Conservation (phyloP, 1,140 invertebrate species). For the Latrodectus geometricus region DNA sequence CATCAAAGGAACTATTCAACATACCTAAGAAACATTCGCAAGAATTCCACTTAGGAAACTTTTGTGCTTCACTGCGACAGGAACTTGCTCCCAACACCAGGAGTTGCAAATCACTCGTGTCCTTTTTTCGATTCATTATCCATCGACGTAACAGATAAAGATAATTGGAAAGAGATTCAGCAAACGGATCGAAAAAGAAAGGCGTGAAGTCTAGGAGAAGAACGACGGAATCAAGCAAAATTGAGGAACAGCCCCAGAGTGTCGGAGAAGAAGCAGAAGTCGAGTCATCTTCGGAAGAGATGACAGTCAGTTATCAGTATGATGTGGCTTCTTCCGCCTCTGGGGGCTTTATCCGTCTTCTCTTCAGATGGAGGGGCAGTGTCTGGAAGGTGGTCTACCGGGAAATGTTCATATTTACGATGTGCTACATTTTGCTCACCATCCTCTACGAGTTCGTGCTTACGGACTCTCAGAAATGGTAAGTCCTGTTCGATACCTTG, state of each 20-base stretch:
- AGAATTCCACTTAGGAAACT: too few relatives aligned
- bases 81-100: too few relatives aligned
- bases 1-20: too few relatives aligned
- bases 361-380: constrained; percentile 93
- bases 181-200: background rate
- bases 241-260: constrained; percentile 33
- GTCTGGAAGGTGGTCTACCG: constrained; percentile 97
- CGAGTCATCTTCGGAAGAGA: constrained; percentile 66
- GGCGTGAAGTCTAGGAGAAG: background rate
- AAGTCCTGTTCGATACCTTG: constrained; percentile 66
- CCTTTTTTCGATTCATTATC: too few relatives aligned
- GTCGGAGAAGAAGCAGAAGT: constrained; percentile 50
- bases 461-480: constrained; percentile 85
- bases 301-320: constrained; percentile 83
- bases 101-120: too few relatives aligned
- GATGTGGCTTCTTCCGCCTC: constrained; percentile 80
- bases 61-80: too few relatives aligned
- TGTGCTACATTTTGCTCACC: constrained; percentile 88
- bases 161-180: too few relatives aligned
- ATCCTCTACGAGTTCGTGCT: constrained; percentile 88
- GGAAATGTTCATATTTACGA: constrained; percentile 88
- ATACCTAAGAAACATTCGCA: too few relatives aligned
- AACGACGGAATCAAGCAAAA: constrained; percentile 50
- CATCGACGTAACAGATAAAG: too few relatives aligned
- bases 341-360: constrained; percentile 78